Conservation (phyloP, 30 jellyfish, hydroid and myxozoan species). For the Aurelia sp. region DNA sequence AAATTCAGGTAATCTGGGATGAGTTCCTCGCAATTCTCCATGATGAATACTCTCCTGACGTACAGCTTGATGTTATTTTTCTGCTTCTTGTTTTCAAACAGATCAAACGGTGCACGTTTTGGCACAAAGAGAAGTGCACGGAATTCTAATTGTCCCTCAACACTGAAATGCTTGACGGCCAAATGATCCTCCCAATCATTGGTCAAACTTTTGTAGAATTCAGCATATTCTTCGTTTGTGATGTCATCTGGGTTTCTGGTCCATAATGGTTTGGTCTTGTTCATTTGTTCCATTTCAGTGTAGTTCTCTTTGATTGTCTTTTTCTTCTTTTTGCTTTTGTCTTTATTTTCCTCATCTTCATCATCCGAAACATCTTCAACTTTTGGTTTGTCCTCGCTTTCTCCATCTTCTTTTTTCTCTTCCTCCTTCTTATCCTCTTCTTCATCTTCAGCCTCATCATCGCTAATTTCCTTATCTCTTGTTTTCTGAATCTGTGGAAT, state of each 20-base stretch:
- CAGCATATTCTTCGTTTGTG: conserved; percentile 97
- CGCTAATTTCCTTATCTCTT: conserved; percentile 97
- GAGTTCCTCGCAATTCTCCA: conserved; percentile 97
- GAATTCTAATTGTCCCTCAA: conserved; percentile 98
- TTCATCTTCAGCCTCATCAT: conserved; percentile 85
- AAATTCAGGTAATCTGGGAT: conserved; percentile 95
- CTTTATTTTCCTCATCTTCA: conserved; percentile 76
- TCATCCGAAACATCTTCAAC: conserved; percentile 78
- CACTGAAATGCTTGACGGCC: conserved; percentile 96
- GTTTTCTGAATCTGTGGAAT: conserved; percentile 70
- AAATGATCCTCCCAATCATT: conserved; percentile 98
- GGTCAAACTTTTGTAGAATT: conserved; percentile 93
- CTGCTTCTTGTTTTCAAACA: conserved; percentile 91
- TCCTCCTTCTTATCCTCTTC: conserved; percentile 79
- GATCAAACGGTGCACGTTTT: conserved; percentile 98
- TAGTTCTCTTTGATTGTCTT: conserved; percentile 89
- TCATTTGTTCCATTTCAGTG: conserved; percentile 93
- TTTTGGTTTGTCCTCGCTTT: conserved; percentile 80
- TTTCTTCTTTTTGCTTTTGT: conserved; percentile 74
- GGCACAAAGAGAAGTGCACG: conserved; percentile 94
- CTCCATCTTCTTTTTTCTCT: conserved; percentile 52
- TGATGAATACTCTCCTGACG: conserved; percentile 95
- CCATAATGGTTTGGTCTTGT: conserved; percentile 97
- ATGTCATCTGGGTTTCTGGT: conserved; percentile 97
- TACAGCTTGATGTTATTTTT: conserved; percentile 85